Conservation (phyloP, 2,888 invertebrate genomes). For the Orthonychiurus folsomi region DNA sequence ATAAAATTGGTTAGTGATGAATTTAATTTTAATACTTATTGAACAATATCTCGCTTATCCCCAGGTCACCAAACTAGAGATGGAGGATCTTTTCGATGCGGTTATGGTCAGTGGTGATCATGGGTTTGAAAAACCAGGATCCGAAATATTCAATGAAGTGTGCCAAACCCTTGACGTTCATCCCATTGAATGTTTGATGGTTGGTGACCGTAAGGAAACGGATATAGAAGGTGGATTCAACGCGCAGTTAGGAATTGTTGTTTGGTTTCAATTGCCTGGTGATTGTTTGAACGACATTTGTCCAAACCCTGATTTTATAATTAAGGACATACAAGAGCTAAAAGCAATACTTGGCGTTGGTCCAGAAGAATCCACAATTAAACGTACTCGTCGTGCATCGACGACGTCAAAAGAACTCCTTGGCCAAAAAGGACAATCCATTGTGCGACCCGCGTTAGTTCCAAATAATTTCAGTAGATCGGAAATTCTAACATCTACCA, state of each 20-base stretch:
- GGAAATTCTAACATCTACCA: too few species aligned
- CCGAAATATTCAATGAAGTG: slow-evolving; percentile 63
- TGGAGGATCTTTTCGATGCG: slow-evolving; percentile 38
- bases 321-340: slow-evolving; percentile 34
- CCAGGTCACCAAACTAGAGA: too few species aligned
- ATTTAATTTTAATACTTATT: background rate
- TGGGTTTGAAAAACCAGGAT: slow-evolving; percentile 71
- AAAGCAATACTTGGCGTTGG: slow-evolving; percentile 36
- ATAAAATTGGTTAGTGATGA: slow-evolving; percentile 34
- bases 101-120: slow-evolving; percentile 40
- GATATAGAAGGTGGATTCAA: slow-evolving; percentile 74
- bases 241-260: slow-evolving; percentile 66
- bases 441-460: too few species aligned
- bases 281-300: slow-evolving; percentile 44
- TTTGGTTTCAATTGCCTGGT: slow-evolving; percentile 63
- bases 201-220: slow-evolving; percentile 78
- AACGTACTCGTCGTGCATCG: too few species aligned
- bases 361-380: too few species aligned
- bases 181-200: slow-evolving; percentile 70
- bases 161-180: slow-evolving; percentile 65
- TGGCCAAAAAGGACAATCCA: too few species aligned
- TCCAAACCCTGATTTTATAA: slow-evolving; percentile 38
- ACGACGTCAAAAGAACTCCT: too few species aligned
- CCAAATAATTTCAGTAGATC: too few species aligned
- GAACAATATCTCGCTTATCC: slow-evolving; percentile 1